A percentile compares a stretch with the other conserved stretches of the same genome.
These are phyloP conservation scores for Callochromis pleurospilus DNA, from an alignment of 2,113 vertebrate genomes.

Conservation along the genomic window DNA sequence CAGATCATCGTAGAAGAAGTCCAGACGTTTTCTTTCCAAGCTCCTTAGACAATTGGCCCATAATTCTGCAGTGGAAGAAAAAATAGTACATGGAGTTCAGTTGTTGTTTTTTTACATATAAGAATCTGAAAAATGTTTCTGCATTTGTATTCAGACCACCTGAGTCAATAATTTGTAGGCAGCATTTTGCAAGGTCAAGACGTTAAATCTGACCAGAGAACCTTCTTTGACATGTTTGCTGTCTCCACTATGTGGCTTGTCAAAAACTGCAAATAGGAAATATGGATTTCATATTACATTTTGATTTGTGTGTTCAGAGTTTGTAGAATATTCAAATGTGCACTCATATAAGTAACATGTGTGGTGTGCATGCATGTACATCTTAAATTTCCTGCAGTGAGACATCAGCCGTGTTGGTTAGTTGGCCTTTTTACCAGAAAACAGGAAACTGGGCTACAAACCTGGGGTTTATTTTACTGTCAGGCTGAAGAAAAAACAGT, in stretches of 20 bases:
- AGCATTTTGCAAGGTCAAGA: background rate
- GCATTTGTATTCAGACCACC: background rate
- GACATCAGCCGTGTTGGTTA: background rate
- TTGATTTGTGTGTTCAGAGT: background rate
- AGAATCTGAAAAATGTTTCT: background rate
- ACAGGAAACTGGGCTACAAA: background rate
- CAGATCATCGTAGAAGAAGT: background rate
- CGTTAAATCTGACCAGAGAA: background rate
- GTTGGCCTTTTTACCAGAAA: background rate
- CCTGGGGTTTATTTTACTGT: background rate
- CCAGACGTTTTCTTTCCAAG: rapidly evolving
- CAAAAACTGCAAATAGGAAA: background rate
- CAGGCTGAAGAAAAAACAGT: rapidly evolving
- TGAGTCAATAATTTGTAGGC: background rate
- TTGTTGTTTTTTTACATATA: background rate
- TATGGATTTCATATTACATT: background rate
- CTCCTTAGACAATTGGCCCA: background rate
- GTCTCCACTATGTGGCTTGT: background rate
- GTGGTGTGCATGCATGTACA: rapidly evolving
- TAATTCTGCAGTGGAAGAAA: background rate
- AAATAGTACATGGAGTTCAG: background rate
- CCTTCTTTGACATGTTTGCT: background rate
- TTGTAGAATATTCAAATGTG: background rate
- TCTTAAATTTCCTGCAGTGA: background rate
- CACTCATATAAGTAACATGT: background rate